These are phyloP conservation scores for Anolis apletophallus DNA, from an alignment of 2,797 vertebrate genomes.

Conservation along the genomic window DNA sequence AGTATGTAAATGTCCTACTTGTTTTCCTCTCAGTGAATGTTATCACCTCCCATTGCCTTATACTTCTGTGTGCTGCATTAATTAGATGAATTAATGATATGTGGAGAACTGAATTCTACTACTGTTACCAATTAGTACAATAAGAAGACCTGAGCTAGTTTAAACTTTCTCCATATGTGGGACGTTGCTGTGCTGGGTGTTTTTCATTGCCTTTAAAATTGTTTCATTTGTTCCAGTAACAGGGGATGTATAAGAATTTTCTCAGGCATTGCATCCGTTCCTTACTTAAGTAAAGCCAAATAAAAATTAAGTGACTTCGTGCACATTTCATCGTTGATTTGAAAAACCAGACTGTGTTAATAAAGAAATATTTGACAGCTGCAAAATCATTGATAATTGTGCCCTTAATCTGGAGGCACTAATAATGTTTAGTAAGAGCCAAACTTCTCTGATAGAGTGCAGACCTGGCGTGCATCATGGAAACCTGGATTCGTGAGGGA, in stretches of 20 bases:
- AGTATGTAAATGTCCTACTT: too few species aligned
- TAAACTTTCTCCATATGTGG: not conserved
- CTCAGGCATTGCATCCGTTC: conserved; percentile 18
- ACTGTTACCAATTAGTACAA: not conserved
- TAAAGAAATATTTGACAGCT: conserved; percentile 46
- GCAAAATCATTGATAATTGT: conserved; percentile 56
- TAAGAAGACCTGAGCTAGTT: not conserved
- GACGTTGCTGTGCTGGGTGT: too few species aligned
- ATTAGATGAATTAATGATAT: too few species aligned
- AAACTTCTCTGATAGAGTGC: not conserved
- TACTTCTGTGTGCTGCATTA: too few species aligned
- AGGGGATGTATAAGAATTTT: not conserved
- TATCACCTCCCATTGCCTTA: too few species aligned
- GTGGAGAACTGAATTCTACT: too few species aligned
- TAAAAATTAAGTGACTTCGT: conserved; percentile 6
- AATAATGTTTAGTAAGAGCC: conserved; percentile 6
- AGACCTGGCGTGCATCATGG: too few species aligned
- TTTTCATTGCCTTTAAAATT: not conserved
- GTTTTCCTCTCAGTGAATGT: too few species aligned
- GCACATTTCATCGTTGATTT: conserved; percentile 37
- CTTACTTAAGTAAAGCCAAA: not conserved
- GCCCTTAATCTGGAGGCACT: conserved; percentile 29
- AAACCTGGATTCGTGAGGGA: too few species aligned
- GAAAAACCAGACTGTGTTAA: conserved; percentile 54
- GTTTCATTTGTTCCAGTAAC: not conserved